These are phyloP conservation scores for Melieria picta DNA, from an alignment of 2,888 invertebrate species.

Conservation along the genomic window DNA sequence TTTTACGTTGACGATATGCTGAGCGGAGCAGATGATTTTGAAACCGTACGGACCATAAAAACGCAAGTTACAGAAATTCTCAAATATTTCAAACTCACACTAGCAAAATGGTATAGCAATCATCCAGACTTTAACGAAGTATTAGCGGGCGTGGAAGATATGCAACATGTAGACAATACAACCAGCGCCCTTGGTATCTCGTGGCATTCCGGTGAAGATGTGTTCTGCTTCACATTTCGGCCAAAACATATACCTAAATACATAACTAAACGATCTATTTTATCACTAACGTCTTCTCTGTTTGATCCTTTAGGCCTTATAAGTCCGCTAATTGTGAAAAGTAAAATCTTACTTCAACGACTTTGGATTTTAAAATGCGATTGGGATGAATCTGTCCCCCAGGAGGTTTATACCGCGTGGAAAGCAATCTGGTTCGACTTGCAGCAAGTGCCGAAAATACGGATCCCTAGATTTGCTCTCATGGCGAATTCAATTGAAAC, in stretches of 20 bases:
- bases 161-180: background rate
- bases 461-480: conserved; percentile 14
- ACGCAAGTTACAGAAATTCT: conserved; percentile 26
- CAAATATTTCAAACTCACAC: conserved; percentile 15
- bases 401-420: conserved; percentile 5
- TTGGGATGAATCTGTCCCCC: conserved; percentile 18
- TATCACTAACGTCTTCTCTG: conserved; percentile 23
- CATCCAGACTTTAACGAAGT: background rate
- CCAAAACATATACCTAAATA: background rate
- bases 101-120: conserved; percentile 30
- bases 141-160: background rate
- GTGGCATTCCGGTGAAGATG: conserved; percentile 29
- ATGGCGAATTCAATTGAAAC: conserved; percentile 11
- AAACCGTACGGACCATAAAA: conserved; percentile 22
- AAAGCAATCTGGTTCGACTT: background rate
- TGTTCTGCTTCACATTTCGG: conserved; percentile 26
- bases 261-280: conserved; percentile 35
- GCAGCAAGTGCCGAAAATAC: background rate
- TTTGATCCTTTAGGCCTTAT: conserved; percentile 16
- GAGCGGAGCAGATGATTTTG: conserved; percentile 35
- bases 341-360: conserved; percentile 20
- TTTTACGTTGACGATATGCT: conserved; percentile 42
- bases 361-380: conserved; percentile 9
- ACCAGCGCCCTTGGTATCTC: conserved; percentile 17
- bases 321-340: background rate